These are phyloP conservation scores for Nemoura dubitans DNA, from an alignment of 2,888 invertebrate genomes.

Conservation along the genomic window DNA sequence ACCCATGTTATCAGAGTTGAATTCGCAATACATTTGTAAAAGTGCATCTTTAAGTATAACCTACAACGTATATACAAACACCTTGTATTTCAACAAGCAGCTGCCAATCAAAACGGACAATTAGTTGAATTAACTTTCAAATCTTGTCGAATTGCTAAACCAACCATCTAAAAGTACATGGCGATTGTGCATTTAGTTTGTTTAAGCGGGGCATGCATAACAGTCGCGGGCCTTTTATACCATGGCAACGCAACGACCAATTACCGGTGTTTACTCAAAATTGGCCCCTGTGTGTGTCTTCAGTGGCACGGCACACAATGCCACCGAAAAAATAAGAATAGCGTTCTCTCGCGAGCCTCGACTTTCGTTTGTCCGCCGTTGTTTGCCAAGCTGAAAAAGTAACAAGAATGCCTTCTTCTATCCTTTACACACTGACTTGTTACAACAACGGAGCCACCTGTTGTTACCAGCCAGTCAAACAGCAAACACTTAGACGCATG, in stretches of 20 bases:
- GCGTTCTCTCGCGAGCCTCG: not conserved
- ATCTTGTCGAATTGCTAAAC: not conserved
- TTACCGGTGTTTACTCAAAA: not conserved
- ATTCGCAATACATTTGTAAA: not conserved
- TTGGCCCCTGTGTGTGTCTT: not conserved
- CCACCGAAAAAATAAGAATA: not conserved
- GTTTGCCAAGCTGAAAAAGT: constrained; percentile 21
- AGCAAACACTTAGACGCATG: constrained; percentile 10
- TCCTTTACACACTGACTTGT: not conserved
- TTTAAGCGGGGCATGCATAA: too few species aligned
- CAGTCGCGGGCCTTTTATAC: too few species aligned
- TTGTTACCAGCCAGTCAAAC: constrained; percentile 22
- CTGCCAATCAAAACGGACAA: not conserved
- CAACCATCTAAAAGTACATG: too few species aligned
- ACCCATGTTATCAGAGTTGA: not conserved
- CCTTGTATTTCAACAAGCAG: not conserved
- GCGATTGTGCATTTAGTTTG: too few species aligned
- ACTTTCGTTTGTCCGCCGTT: constrained; percentile 9
- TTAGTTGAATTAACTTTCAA: not conserved
- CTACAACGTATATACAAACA: not conserved
- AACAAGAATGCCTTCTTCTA: not conserved
- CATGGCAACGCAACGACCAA: too few species aligned
- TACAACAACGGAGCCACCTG: constrained; percentile 39
- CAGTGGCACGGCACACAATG: not conserved
- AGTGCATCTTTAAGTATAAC: not conserved